Conservation (phyloP, 2,113 vertebrate genomes). For the Sinocyclocheilus anshuiensis region DNA sequence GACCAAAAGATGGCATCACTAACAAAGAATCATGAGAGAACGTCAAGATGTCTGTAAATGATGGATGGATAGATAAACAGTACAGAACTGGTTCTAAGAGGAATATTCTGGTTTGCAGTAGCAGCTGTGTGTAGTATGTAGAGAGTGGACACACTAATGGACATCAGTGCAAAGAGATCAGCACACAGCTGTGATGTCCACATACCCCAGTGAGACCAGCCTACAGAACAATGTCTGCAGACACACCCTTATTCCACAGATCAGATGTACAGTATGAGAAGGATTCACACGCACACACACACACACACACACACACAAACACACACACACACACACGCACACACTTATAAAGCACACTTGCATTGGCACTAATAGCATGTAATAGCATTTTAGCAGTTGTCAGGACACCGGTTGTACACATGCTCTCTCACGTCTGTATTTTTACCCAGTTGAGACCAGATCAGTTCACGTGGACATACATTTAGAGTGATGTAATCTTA, state of each 20-base stretch:
- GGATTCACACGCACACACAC: not conserved
- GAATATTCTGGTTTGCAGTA: constrained; percentile 28
- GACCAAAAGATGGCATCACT: constrained; percentile 22
- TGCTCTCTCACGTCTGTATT: constrained; percentile 39
- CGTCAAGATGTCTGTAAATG: not conserved
- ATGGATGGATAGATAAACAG: not conserved
- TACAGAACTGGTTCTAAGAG: not conserved
- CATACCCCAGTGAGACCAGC: constrained; percentile 30
- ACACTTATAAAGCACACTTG: constrained; percentile 5
- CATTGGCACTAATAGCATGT: not conserved
- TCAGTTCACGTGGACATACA: constrained; percentile 68
- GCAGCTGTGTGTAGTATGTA: constrained; percentile 67
- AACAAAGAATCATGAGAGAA: not conserved
- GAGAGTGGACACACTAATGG: constrained; percentile 37
- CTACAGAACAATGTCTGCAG: constrained; percentile 45
- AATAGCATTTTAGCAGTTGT: not conserved
- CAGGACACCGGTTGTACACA: not conserved
- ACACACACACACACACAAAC: no score
- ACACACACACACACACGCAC: not conserved
- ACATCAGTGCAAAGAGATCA: not conserved
- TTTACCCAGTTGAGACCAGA: constrained; percentile 38
- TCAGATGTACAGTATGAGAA: not conserved
- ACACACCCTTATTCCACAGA: constrained; percentile 36
- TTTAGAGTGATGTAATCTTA: constrained; percentile 74
- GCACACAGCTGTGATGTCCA: constrained; percentile 43